Percentiles rank a stretch among this genome's conserved stretches.
Evolutionary conservation across 2,113 vertebrate species (phyloP).

Genomic region (Sterna hirundo): DNA sequence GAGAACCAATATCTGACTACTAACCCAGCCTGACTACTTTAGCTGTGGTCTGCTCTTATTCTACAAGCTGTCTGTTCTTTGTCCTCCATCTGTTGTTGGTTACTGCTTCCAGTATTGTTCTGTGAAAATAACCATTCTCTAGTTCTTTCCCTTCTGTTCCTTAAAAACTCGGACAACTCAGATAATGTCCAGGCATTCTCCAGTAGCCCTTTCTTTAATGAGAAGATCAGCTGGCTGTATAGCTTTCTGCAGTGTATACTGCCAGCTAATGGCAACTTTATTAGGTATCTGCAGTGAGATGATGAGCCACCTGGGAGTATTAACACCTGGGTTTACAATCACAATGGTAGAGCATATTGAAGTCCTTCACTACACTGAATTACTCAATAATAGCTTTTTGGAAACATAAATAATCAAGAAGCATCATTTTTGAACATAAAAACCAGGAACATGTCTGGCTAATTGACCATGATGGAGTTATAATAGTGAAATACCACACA

Average conservation of each 20-base stretch:
- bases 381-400: slow-evolving; percentile 78
- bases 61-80: neutral
- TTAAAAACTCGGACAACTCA: slow-evolving; percentile 56
- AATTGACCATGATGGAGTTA: slow-evolving; percentile 84
- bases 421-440: slow-evolving; percentile 80
- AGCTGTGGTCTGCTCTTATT: neutral
- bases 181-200: slow-evolving; percentile 64
- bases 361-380: slow-evolving; percentile 77
- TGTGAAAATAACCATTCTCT: neutral
- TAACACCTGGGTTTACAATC: slow-evolving; percentile 84
- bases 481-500: slow-evolving; percentile 80
- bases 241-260: slow-evolving; percentile 70
- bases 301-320: slow-evolving; percentile 76
- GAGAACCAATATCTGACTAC: neutral
- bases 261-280: slow-evolving; percentile 77
- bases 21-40: neutral
- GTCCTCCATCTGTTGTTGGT: neutral
- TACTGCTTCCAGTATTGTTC: neutral
- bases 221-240: slow-evolving; percentile 65
- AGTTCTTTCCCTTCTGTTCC: neutral
- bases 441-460: slow-evolving; percentile 76
- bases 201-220: slow-evolving; percentile 64
- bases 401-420: slow-evolving; percentile 85
- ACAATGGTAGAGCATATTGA: slow-evolving; percentile 67
- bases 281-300: slow-evolving; percentile 75